These are phyloP conservation scores for Philotrypesis tridentata DNA, from an alignment of 1,140 invertebrate genomes.

Conservation along the genomic window DNA sequence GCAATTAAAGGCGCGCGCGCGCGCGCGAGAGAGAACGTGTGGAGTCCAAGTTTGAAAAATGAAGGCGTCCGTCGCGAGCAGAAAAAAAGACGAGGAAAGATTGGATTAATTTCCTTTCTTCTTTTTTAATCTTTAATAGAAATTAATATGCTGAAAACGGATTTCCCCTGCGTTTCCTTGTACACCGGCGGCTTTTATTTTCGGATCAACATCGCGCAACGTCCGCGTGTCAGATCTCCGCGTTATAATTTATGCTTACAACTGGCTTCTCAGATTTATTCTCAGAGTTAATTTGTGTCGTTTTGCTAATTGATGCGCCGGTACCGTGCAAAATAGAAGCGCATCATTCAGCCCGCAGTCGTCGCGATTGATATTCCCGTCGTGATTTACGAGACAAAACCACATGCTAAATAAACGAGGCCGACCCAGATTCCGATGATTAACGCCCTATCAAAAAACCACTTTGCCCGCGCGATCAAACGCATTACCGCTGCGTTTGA, in stretches of 20 bases:
- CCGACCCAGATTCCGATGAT: not conserved
- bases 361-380: not conserved
- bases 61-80: not conserved
- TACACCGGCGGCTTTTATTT: not conserved
- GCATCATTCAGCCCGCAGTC: not conserved
- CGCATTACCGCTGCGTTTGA: not conserved
- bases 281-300: not conserved
- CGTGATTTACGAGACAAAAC: too few relatives aligned
- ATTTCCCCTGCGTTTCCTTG: too few relatives aligned
- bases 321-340: not conserved
- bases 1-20: conserved; percentile 31
- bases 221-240: not conserved
- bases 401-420: not conserved
- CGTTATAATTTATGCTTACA: not conserved
- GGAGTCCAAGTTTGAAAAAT: conserved; percentile 33
- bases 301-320: not conserved
- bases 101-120: not conserved
- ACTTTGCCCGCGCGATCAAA: not conserved
- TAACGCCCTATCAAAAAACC: not conserved
- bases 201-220: not conserved
- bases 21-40: too few relatives aligned
- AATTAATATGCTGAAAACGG: too few relatives aligned
- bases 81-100: not conserved
- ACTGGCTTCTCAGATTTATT: not conserved
- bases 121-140: not conserved